Conservation (phyloP, 2,113 vertebrate species). For the Urocynchramus pylzowi region DNA sequence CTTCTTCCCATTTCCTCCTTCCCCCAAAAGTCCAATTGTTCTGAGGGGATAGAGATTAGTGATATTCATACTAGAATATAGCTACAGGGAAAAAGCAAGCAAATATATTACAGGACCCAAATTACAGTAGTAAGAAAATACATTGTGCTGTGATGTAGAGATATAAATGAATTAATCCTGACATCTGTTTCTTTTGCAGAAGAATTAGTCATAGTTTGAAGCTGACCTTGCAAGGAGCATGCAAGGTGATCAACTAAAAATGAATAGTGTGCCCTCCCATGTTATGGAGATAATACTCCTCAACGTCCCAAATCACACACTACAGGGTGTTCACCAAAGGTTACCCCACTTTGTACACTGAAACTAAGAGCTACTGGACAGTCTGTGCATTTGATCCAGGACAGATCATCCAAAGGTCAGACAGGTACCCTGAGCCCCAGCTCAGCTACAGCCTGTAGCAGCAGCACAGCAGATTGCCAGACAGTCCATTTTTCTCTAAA, state of each 20-base stretch:
- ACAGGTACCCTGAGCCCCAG: not conserved
- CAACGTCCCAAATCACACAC: not conserved
- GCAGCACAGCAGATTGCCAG: not conserved
- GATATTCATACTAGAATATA: slow-evolving; percentile 25
- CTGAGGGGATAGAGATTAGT: slow-evolving; percentile 30
- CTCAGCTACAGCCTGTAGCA: not conserved
- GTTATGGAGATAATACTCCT: not conserved
- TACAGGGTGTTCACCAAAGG: not conserved
- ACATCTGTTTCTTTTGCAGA: slow-evolving; percentile 30
- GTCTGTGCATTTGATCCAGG: not conserved
- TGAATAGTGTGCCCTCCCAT: not conserved
- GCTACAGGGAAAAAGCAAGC: slow-evolving; percentile 19
- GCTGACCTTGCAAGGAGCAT: slow-evolving; percentile 31
- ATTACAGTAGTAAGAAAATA: slow-evolving; percentile 45
- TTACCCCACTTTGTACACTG: not conserved
- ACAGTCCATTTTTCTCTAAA: not conserved
- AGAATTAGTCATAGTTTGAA: slow-evolving; percentile 11
- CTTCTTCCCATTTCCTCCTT: not conserved
- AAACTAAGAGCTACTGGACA: not conserved
- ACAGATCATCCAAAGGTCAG: not conserved
- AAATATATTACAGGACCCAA: slow-evolving; percentile 1
- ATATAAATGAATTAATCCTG: slow-evolving; percentile 51
- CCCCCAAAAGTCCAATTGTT: not conserved
- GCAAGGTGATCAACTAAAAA: slow-evolving; percentile 11
- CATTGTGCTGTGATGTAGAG: slow-evolving; percentile 11